These are phyloP conservation scores for Steinernema scapterisci DNA, from an alignment of 2,888 invertebrate species.

Conservation along the genomic window DNA sequence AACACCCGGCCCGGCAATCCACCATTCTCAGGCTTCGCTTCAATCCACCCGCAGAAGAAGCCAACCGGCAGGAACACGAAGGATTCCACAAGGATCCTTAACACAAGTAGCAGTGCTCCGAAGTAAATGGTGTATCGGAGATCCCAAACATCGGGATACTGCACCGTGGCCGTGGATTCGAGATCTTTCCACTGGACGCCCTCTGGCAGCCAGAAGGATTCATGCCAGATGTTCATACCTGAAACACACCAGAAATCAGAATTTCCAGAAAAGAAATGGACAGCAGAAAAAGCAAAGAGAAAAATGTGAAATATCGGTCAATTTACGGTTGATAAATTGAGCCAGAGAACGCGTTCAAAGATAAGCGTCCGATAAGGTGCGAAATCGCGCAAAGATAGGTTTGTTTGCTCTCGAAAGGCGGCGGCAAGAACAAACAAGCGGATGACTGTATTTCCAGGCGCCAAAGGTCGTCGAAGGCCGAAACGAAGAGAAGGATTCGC, in stretches of 20 bases:
- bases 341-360: no score
- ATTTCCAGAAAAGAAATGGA: no score
- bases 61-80: constrained; percentile 58
- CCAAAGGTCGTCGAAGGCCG: no score
- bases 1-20: constrained; percentile 33
- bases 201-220: constrained; percentile 61
- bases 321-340: no score
- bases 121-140: constrained; percentile 38
- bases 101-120: constrained; percentile 42
- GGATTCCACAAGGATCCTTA: constrained; percentile 52
- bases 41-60: constrained; percentile 51
- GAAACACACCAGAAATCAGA: not conserved
- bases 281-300: no score
- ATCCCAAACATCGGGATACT: constrained; percentile 53
- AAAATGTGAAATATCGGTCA: no score
- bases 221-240: constrained; percentile 47
- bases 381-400: no score
- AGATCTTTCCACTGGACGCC: constrained; percentile 59
- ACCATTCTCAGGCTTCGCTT: constrained; percentile 36
- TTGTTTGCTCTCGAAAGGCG: no score
- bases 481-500: no score
- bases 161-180: constrained; percentile 44
- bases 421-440: no score
- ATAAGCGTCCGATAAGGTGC: no score
- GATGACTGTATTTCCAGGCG: no score